These are phyloP conservation scores for Athalia rosae DNA, from an alignment of 2,888 invertebrate species.

Conservation along the genomic window DNA sequence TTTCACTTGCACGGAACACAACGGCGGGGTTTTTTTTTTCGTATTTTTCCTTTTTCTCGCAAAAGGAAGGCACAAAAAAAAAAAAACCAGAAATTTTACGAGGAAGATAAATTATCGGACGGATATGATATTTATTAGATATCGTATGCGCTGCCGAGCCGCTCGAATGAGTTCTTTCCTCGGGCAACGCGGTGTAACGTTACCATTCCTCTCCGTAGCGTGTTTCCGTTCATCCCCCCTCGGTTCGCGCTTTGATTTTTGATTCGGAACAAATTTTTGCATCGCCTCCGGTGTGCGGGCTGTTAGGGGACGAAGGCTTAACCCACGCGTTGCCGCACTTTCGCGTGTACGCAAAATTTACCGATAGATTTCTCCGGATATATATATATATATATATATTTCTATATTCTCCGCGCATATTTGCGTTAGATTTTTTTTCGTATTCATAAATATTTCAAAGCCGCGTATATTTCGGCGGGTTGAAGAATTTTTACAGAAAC, in stretches of 20 bases:
- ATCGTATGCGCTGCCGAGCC: too few species aligned
- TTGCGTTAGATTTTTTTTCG: background rate
- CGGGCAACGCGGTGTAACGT: background rate
- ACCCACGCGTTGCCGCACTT: background rate
- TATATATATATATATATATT: background rate
- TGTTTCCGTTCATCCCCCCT: background rate
- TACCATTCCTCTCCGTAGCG: background rate
- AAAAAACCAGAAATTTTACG: background rate
- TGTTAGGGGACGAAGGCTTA: background rate
- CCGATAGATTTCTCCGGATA: too few species aligned
- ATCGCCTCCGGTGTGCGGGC: background rate
- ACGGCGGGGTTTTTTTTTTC: background rate
- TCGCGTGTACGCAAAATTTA: background rate
- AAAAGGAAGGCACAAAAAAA: background rate
- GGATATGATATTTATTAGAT: too few species aligned
- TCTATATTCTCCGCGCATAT: too few species aligned
- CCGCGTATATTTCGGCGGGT: background rate
- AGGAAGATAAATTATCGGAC: too few species aligned
- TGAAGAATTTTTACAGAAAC: background rate
- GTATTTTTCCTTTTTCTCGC: too few species aligned
- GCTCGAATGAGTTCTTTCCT: background rate
- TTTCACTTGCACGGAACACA: too few species aligned
- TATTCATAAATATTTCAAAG: conserved; percentile 17
- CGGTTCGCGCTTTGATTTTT: conserved; percentile 24
- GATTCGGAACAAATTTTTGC: conserved; percentile 23